Evolutionary conservation across 1,140 invertebrate genomes (phyloP).

Genomic region (Brachionus manjavacas): DNA sequence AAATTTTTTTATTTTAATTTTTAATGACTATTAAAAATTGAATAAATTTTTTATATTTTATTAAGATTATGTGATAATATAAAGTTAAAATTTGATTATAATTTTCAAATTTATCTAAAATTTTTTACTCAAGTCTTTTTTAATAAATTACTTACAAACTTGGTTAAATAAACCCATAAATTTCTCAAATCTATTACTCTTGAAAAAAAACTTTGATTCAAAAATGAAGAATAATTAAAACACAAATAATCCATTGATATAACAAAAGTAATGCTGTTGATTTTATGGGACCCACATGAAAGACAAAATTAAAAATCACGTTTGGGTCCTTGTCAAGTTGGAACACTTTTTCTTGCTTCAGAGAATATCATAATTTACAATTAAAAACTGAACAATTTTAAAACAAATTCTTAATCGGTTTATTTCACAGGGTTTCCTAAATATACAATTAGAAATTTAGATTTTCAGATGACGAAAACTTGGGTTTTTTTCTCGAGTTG

Average conservation of each 20-base stretch:
- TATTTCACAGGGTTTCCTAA: background rate
- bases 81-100: background rate
- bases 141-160: background rate
- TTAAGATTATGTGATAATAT: background rate
- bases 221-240: background rate
- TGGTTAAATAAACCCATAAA: background rate
- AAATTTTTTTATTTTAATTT: background rate
- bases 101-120: background rate
- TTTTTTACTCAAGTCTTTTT: background rate
- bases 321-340: background rate
- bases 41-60: background rate
- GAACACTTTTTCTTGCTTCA: background rate
- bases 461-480: constrained; percentile 36
- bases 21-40: background rate
- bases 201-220: background rate
- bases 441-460: constrained; percentile 21
- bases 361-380: background rate
- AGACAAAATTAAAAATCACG: background rate
- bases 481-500: constrained; percentile 8
- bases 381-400: constrained; percentile 1
- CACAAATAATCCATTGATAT: background rate
- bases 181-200: background rate
- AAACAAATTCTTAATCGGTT: background rate
- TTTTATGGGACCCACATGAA: background rate
- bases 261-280: background rate